These are phyloP conservation scores for Lepidurus apus DNA, from an alignment of 1,140 invertebrate genomes.

Conservation along the genomic window DNA sequence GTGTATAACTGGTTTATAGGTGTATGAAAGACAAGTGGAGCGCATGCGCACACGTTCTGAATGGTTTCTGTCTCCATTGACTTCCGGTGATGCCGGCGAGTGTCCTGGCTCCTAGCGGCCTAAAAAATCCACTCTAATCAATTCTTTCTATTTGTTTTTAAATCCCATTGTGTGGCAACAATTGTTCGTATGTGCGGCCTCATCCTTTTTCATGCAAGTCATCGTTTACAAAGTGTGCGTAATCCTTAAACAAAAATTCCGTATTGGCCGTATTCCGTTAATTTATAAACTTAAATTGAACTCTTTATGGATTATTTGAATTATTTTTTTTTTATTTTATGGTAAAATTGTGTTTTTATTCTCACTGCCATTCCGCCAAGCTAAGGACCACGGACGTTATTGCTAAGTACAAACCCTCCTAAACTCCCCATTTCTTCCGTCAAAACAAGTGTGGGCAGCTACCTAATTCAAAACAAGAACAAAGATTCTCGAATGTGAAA, in stretches of 20 bases:
- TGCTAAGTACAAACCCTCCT: not conserved
- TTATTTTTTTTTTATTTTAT: conserved; percentile 29
- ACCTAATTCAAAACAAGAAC: conserved; percentile 1
- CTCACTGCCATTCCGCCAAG: conserved; percentile 12
- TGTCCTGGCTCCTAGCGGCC: conserved; percentile 34
- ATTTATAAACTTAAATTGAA: too few relatives aligned
- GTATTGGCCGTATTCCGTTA: too few relatives aligned
- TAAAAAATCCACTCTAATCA: conserved; percentile 35
- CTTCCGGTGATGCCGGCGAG: conserved; percentile 27
- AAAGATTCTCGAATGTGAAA: conserved; percentile 17
- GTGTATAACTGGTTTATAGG: conserved; percentile 51
- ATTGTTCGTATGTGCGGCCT: too few relatives aligned
- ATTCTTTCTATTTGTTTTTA: conserved; percentile 29
- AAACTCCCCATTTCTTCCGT: conserved; percentile 18
- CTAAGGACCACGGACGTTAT: conserved; percentile 23
- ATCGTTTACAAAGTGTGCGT: too few relatives aligned
- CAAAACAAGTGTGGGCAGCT: not conserved
- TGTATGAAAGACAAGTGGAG: conserved; percentile 87
- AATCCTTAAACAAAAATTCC: too few relatives aligned
- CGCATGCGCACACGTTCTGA: conserved; percentile 88
- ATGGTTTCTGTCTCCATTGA: conserved; percentile 79
- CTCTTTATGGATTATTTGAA: not conserved
- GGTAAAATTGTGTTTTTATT: conserved; percentile 34
- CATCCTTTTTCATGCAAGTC: too few relatives aligned
- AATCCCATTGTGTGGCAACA: too few relatives aligned